Evolutionary conservation across 2,888 invertebrate species (phyloP), one percentile per base, ranked within the genome.

Genomic region (Julus scandinavius): DNA sequence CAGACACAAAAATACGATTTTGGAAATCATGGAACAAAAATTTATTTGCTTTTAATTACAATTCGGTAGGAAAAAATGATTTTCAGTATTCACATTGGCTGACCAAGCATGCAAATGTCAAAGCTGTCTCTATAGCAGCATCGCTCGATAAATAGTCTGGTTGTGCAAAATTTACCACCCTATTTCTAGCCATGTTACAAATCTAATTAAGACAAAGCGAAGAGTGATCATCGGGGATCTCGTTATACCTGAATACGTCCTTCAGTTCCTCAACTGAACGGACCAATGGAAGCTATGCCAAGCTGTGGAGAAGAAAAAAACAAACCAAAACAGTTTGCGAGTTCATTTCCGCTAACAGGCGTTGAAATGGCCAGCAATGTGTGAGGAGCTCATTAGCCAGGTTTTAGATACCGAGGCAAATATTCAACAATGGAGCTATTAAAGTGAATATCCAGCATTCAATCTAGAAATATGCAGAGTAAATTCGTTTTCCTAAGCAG

Each of bases 261-360:
- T 41, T 84, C 84, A 41, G 40, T 84, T 84, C 84, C 41, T 3
- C 84, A 7, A 84, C 84, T 84, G 84, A 84, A 84, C 20, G 41
- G 41, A 41, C 84, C 84, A 84, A 84, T 84, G 83, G 83, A 13
- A 83, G 38, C 83, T 83, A 83, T 83, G 38, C 38, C 84, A 84
- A 84, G 41, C 84, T 84, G 84, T 84, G 17, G 41, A 41, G 72
- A 72, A 85, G 84, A 84, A 84, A 84, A 29, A 84, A 41, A 84
- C 40, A 86, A 86, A 86, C 86, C 86, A 86, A 86, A 50, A 86
- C 29, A 86, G 29, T 50, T 86, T 15, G 86, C 86, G 49, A 86
- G 86, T 49, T 45, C 86, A 40, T 45, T 85, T 40, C 86, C 13
- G 15, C 86, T 45, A 40, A 50, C 84, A 84, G 20, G 84, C 40